Evolutionary conservation across 2,888 invertebrate genomes (phyloP).

Genomic region (Drosophila kanekoi): DNA sequence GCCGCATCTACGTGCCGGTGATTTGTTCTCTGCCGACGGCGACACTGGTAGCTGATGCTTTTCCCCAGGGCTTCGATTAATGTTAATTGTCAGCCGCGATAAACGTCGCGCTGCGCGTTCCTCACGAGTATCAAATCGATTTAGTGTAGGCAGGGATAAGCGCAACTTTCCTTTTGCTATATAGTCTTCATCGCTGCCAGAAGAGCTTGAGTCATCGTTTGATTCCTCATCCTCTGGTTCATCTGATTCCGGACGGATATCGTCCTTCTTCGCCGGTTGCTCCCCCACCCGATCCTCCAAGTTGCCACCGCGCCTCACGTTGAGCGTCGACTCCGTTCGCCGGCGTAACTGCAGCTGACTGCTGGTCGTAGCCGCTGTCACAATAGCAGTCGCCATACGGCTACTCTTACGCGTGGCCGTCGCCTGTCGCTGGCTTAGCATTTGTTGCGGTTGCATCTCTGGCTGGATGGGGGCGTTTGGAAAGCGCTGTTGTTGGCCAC

Average conservation of each 20-base stretch:
- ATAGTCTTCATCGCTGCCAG: conserved; percentile 74
- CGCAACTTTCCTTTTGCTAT: conserved; percentile 44
- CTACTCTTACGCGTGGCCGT: conserved; percentile 82
- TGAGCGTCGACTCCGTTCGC: conserved; percentile 60
- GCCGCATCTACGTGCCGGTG: conserved; percentile 11
- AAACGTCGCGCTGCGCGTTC: conserved; percentile 65
- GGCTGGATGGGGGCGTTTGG: conserved; percentile 85
- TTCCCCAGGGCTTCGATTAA: conserved; percentile 30
- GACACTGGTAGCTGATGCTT: not conserved
- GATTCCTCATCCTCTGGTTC: conserved; percentile 28
- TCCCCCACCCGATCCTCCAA: conserved; percentile 85
- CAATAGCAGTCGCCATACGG: conserved; percentile 82
- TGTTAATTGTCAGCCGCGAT: conserved; percentile 55
- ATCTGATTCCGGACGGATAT: conserved; percentile 21
- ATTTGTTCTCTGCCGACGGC: conserved; percentile 15
- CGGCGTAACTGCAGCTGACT: conserved; percentile 76
- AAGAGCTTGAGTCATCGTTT: conserved; percentile 47
- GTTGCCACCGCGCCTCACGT: conserved; percentile 63
- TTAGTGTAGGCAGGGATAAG: conserved; percentile 21
- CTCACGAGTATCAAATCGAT: conserved; percentile 53
- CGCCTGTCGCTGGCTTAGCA: conserved; percentile 41
- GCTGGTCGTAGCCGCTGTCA: conserved; percentile 82
- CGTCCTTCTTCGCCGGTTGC: conserved; percentile 31
- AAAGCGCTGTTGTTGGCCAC: conserved; percentile 81
- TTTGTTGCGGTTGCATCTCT: conserved; percentile 62